These are phyloP conservation scores for Sturmia bella DNA, from an alignment of 2,888 invertebrate genomes.

Conservation along the genomic window DNA sequence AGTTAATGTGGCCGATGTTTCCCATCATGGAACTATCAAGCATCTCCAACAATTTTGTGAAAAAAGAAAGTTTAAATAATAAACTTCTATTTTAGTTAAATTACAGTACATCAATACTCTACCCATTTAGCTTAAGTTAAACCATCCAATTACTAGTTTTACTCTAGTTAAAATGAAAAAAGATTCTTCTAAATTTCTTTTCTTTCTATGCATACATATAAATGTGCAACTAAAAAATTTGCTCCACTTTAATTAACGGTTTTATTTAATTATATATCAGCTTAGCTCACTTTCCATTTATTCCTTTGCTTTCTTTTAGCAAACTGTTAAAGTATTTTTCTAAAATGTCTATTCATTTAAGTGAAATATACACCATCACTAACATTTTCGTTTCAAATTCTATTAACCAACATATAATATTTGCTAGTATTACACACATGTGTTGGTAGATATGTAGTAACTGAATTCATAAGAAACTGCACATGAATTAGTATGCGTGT, in stretches of 20 bases:
- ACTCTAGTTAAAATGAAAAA: background rate
- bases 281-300: conserved; percentile 4
- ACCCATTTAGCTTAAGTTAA: conserved; percentile 4
- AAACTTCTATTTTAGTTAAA: too few relatives aligned
- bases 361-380: conserved; percentile 26
- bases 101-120: background rate
- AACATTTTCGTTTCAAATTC: conserved; percentile 48
- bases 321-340: background rate
- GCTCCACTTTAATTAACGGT: conserved; percentile 7
- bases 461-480: conserved; percentile 16
- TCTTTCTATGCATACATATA: background rate
- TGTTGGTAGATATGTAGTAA: too few relatives aligned
- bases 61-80: background rate
- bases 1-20: too few relatives aligned
- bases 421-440: conserved; percentile 3
- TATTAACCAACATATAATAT: conserved; percentile 21
- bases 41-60: too few relatives aligned
- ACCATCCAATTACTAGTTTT: background rate
- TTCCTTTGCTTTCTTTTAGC: background rate
- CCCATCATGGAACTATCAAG: too few relatives aligned
- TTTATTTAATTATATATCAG: conserved; percentile 39
- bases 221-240: too few relatives aligned
- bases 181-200: background rate
- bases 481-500: background rate
- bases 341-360: conserved; percentile 36